Percentiles rank a stretch among this genome's conserved stretches.
Evolutionary conservation across 2,797 vertebrate genomes (phyloP).

Genomic region (Poeciliopsis presidionis): DNA sequence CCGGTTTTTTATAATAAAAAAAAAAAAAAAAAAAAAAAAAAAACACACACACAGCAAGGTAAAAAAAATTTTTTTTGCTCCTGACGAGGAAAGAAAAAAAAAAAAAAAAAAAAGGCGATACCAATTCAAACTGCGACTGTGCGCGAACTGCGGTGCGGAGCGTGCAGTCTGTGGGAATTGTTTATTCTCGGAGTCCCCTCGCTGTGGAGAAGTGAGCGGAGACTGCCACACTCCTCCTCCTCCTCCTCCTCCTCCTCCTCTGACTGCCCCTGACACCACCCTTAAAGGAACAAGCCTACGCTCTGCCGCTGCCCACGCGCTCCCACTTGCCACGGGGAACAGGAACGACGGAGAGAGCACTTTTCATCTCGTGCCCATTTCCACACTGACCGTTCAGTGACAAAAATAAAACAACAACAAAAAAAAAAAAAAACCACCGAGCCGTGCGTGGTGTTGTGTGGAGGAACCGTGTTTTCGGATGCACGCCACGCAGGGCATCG

Average conservation of each 20-base stretch:
- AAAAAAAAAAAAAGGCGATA: conserved; percentile 14
- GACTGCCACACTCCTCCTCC: conserved; percentile 75
- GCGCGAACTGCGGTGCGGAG: conserved; percentile 47
- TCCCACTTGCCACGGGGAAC: not conserved
- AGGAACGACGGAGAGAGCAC: not conserved
- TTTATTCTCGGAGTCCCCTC: conserved; percentile 82
- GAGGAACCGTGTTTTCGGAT: not conserved
- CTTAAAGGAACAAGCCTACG: conserved; percentile 78
- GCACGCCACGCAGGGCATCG: not conserved
- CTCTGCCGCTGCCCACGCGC: conserved; percentile 27
- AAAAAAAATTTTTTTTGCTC: conserved; percentile 43
- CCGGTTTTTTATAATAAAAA: too few relatives aligned
- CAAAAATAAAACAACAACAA: too few relatives aligned
- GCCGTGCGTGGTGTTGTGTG: not conserved
- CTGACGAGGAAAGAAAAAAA: conserved; percentile 24
- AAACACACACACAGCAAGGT: not conserved
- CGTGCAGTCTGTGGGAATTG: conserved; percentile 73
- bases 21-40: not conserved
- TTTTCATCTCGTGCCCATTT: not conserved
- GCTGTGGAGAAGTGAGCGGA: conserved; percentile 76
- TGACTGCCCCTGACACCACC: conserved; percentile 70
- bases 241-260: conserved; percentile 59
- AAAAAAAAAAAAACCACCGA: not conserved
- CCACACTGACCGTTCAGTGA: not conserved
- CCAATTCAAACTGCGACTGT: conserved; percentile 18